phyloP scores from a whole-genome alignment of 2,888 invertebrate species.

The Laothoe populi region DNA sequence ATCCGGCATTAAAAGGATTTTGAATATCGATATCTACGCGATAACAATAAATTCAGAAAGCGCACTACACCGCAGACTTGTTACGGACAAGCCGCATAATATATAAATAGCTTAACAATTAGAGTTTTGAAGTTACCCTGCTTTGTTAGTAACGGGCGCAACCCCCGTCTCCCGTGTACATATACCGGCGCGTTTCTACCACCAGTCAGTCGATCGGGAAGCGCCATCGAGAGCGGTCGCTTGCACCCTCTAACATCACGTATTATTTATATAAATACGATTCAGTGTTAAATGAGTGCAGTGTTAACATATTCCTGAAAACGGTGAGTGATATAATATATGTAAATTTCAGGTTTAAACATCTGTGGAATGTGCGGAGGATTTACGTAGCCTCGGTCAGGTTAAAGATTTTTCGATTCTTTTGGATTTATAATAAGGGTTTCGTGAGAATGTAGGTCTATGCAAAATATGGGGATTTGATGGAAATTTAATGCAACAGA shows the following conservation, averaged over 20 bases:
- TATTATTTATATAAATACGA: slow-evolving; percentile 23
- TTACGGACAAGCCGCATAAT: not conserved
- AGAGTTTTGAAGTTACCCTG: slow-evolving; percentile 6
- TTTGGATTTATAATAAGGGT: slow-evolving; percentile 6
- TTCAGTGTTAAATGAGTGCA: slow-evolving; percentile 17
- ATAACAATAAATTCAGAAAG: not conserved
- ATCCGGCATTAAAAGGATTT: not conserved
- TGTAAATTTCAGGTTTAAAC: not conserved
- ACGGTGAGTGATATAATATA: slow-evolving; percentile 10
- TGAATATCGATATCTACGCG: not conserved
- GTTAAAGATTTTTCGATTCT: slow-evolving; percentile 8
- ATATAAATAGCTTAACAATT: not conserved
- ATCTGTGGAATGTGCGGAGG: not conserved
- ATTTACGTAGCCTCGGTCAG: not conserved
- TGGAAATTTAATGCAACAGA: slow-evolving; percentile 10
- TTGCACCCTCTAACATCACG: not conserved
- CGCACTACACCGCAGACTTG: not conserved
- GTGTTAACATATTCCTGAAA: slow-evolving; percentile 16
- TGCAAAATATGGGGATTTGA: slow-evolving; percentile 11
- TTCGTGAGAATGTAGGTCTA: slow-evolving; percentile 9
- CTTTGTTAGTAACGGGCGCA: not conserved
- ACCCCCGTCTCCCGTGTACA: slow-evolving; percentile 27
- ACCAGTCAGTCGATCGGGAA: slow-evolving; percentile 25
- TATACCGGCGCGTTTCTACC: slow-evolving; percentile 23
- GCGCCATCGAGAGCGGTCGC: slow-evolving; percentile 6